Evolutionary conservation across 2,113 vertebrate genomes (phyloP).

Genomic region (Halichoeres trimaculatus): DNA sequence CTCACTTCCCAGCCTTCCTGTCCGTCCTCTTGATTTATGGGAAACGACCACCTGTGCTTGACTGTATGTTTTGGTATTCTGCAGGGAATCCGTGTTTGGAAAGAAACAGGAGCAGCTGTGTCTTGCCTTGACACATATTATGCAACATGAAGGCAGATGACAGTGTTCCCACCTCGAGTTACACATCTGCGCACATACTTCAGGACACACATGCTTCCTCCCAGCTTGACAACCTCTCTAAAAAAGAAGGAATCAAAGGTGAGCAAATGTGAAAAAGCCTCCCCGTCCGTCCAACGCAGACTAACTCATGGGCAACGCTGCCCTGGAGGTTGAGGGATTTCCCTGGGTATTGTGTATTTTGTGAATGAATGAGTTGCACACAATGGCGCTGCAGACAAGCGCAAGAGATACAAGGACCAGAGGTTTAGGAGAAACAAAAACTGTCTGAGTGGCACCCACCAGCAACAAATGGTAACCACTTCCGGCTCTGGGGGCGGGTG

Average conservation of each 20-base stretch:
- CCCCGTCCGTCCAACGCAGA: conserved; percentile 32
- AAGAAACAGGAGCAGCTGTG: conserved; percentile 48
- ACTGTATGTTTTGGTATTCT: conserved; percentile 45
- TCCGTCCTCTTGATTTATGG: conserved; percentile 25
- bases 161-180: conserved; percentile 50
- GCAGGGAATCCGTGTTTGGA: conserved; percentile 50
- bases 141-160: conserved; percentile 59
- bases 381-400: conserved; percentile 57
- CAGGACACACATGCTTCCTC: background rate
- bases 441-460: conserved; percentile 18
- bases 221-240: background rate
- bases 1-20: conserved; percentile 17
- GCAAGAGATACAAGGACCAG: conserved; percentile 45
- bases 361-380: conserved; percentile 70
- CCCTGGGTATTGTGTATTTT: conserved; percentile 53
- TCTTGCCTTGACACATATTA: conserved; percentile 60
- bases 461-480: conserved; percentile 46
- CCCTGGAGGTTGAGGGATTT: conserved; percentile 53
- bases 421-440: conserved; percentile 44
- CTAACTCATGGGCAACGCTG: conserved; percentile 8
- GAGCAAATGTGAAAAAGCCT: conserved; percentile 2
- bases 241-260: conserved; percentile 9
- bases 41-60: conserved; percentile 42
- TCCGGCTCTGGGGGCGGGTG: conserved; percentile 58
- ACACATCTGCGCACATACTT: conserved; percentile 43